Evolutionary conservation across 2,888 invertebrate species (phyloP), one percentile per base, ranked within the genome.

Genomic region (Eulithis testata): DNA sequence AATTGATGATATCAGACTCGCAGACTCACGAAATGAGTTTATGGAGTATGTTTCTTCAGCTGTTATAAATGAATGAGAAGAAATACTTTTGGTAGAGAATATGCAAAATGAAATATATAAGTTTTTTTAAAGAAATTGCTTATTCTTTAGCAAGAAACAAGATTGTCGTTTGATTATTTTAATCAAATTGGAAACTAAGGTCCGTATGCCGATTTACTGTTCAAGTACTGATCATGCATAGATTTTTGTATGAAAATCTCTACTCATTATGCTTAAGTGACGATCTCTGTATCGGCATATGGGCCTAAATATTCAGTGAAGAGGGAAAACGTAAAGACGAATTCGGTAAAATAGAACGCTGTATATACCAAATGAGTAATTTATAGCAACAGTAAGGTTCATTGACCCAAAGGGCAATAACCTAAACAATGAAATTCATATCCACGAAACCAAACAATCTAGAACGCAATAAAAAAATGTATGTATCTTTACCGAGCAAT

Each of bases 401-500:
- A 57, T 49, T 67, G 65, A 63, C 71, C 70, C 21, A 11, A 43
- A 53, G 67, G 63, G 53, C 63, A 65, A 59, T 51, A 59, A 67
- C 66, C 60, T 63, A 44, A 49, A 63, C 63, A 70, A 69, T 69
- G 56, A 65, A 60, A 69, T 61, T 60, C 60, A 60, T 56, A 58
- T 63, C 44, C 63, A 64, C 65, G 62, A 56, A 71, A 73, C 71
- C 68, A 67, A 68, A 65, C 65, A 68, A 72, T 68, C 63, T 63
- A 69, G 64, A 69, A 64, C 65, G 69, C 69, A 71, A 68, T 72
- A 72, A 73, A 73, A 75, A 73, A 71, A 49, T 63, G 43, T 66
- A 72, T 71, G 68, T 74, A 74, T 75, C 73, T 74, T 71, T 69
- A 69, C 69, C 64, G 74, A 79, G 88, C 90, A 89, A 91, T 91